Percentiles rank a stretch among this genome's conserved stretches.
These are phyloP conservation scores for Heliconius erato DNA, from an alignment of 2,888 invertebrate species.

Conservation along the genomic window DNA sequence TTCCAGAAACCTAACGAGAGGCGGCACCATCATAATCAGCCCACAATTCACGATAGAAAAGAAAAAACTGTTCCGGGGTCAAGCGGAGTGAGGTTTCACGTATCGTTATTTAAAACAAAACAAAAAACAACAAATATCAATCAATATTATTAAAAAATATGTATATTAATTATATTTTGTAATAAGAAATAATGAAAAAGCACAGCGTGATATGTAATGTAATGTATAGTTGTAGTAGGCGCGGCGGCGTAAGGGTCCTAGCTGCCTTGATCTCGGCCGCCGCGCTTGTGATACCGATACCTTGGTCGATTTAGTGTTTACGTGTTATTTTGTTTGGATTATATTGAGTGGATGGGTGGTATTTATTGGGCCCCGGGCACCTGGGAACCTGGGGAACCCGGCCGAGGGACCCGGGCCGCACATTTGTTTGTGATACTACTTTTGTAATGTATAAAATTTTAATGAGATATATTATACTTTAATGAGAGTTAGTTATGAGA, in stretches of 20 bases:
- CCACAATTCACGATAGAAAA: slow-evolving; percentile 95
- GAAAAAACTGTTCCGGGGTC: slow-evolving; percentile 95
- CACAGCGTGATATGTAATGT: slow-evolving; percentile 87
- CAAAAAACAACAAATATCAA: slow-evolving; percentile 75
- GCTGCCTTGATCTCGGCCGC: slow-evolving; percentile 66
- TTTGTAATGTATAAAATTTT: slow-evolving; percentile 85
- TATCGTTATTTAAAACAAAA: slow-evolving; percentile 79
- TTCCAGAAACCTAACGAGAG: slow-evolving; percentile 92
- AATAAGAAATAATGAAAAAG: slow-evolving; percentile 82
- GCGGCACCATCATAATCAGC: slow-evolving; percentile 95
- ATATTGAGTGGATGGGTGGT: slow-evolving; percentile 81
- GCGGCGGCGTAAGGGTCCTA: slow-evolving; percentile 62
- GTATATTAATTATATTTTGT: slow-evolving; percentile 84
- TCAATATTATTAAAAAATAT: slow-evolving; percentile 81
- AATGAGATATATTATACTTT: slow-evolving; percentile 82
- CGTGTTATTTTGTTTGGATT: slow-evolving; percentile 83
- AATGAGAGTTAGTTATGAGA: slow-evolving; percentile 66
- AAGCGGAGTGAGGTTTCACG: slow-evolving; percentile 85
- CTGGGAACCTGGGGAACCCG: background rate
- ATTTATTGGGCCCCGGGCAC: slow-evolving; percentile 73
- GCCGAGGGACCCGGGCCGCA: slow-evolving; percentile 61
- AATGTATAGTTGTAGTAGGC: slow-evolving; percentile 82
- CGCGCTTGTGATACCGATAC: slow-evolving; percentile 81
- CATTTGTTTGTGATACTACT: slow-evolving; percentile 87
- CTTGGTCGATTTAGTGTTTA: slow-evolving; percentile 81